Base-by-base conservation (phyloP, 2,888 invertebrate species). In the Lithophane ornitopus region DNA sequence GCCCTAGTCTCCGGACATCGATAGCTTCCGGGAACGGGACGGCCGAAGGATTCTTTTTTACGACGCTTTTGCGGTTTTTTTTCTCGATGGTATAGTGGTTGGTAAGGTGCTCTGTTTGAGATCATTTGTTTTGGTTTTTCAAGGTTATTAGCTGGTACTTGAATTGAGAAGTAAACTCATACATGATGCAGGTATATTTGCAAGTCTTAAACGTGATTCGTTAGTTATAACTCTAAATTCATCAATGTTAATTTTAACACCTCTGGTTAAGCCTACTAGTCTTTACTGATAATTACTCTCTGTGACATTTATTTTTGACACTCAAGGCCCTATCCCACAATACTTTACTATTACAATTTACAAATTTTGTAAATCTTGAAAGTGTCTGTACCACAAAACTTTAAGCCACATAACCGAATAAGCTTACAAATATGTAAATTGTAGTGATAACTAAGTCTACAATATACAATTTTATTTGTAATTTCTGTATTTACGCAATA, bases 21-120 rank as follows among this genome's bases (percentile, higher is more conserved):
- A 96, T 96, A 94, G 94, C 93, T 93, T 92, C 92, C 92, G 90
- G 90, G 86, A 81, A 81, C 91, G 90, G 91, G 87, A 81, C 83
- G 86, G 87, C 89, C 86, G 86, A 87, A 89, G 87, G 89, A 81
- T 90, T 90, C 88, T 91, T 94, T 94, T 93, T 93, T 91, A 89
- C 85, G 85, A 84, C 84, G 90, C 90, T 90, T 89, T 88, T 85
- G 85, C 86, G 83, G 82, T 74, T 78, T 79, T 87, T 89, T 90
- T 93, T 93, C 90, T 90, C 80, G 78, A 84, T 88, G 77, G 54
- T 70, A 39, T 73, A 58, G 74, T 74, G 82, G 8, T 65, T 26
- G 46, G 82, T 63, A 85, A 74, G 81, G 2, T 78, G 89, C 91
- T 93, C 91, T 89, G 84, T 84, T 83, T 87, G 0, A 39, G 6